These are phyloP conservation scores for Pharmacophagus antenor DNA, from an alignment of 2,888 invertebrate species.

Conservation along the genomic window DNA sequence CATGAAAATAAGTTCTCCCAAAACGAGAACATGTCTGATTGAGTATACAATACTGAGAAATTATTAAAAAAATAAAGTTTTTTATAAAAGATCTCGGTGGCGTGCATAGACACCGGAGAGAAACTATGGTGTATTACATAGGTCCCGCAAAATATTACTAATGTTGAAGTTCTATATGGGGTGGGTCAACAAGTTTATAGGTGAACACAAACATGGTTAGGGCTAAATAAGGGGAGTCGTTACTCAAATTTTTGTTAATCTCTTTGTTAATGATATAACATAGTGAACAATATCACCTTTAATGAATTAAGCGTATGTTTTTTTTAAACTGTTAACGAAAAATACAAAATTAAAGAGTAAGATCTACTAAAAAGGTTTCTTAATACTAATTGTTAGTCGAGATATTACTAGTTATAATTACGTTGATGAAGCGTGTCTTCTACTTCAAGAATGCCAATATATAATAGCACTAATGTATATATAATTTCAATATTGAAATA, in stretches of 20 bases:
- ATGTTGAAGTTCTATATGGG: neutral
- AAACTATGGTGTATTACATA: neutral
- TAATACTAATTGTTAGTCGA: slow-evolving; percentile 1
- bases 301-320: neutral
- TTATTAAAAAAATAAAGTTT: no score
- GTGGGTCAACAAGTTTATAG: neutral
- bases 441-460: neutral
- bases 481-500: neutral
- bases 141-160: neutral
- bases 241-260: neutral
- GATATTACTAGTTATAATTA: neutral
- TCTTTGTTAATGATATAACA: neutral
- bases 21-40: no score
- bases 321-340: neutral
- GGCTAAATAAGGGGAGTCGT: no score
- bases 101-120: no score
- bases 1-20: no score
- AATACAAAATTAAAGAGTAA: neutral
- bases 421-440: neutral
- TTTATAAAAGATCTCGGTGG: no score
- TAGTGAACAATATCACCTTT: neutral
- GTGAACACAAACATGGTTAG: neutral
- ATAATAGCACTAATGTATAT: slow-evolving; percentile 2
- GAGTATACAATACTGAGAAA: no score
- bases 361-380: neutral